These are phyloP conservation scores for Odontamblyopus rebecca DNA, from an alignment of 2,797 vertebrate species.

Conservation along the genomic window DNA sequence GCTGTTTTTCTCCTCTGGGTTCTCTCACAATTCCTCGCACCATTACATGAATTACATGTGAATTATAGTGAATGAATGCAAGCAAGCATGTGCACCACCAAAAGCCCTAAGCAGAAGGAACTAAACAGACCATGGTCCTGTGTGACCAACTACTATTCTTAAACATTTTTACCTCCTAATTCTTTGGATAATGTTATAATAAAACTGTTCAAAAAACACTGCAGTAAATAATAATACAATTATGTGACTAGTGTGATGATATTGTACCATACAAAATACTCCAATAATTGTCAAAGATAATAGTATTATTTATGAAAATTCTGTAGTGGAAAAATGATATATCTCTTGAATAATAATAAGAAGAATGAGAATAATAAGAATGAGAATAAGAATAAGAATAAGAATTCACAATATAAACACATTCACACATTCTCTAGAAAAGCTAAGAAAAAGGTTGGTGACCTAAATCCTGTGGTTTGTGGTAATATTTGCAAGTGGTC, in stretches of 20 bases:
- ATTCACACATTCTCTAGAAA: not conserved
- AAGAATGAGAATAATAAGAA: too few relatives aligned
- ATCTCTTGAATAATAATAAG: too few relatives aligned
- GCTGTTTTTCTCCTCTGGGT: not conserved
- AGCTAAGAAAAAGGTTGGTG: not conserved
- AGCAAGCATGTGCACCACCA: too few relatives aligned
- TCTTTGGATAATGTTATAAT: not conserved
- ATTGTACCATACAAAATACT: not conserved
- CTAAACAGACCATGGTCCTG: too few relatives aligned
- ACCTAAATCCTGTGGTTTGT: too few relatives aligned
- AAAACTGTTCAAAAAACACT: not conserved
- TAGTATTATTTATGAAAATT: not conserved
- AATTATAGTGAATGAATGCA: too few relatives aligned
- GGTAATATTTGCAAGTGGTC: not conserved
- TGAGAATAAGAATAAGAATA: too few relatives aligned
- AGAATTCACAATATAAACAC: too few relatives aligned
- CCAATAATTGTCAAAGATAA: too few relatives aligned
- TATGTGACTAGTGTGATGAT: not conserved
- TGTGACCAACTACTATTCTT: too few relatives aligned
- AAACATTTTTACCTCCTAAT: too few relatives aligned
- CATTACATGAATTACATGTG: not conserved
- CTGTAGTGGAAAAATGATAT: not conserved
- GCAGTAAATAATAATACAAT: not conserved
- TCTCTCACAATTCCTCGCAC: not conserved
- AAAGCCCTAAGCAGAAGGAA: too few relatives aligned